Conservation (phyloP, 2,797 vertebrate genomes). For the Sebastes hubbsi region DNA sequence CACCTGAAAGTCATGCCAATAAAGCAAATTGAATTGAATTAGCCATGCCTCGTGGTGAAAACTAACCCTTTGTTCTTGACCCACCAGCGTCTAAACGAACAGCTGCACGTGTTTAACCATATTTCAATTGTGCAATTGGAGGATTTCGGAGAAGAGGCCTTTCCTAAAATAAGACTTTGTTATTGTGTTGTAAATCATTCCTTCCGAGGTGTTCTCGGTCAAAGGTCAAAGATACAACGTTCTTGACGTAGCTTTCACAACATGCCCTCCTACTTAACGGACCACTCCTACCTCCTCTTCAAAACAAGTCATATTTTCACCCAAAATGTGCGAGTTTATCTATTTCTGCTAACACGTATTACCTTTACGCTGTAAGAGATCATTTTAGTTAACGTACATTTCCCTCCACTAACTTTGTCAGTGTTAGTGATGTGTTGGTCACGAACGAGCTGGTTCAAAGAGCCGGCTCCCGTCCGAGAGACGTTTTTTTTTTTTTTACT, state of each 20-base stretch:
- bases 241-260: neutral
- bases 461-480: no score
- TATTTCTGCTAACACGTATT: neutral
- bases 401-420: neutral
- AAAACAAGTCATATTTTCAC: neutral
- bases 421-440: no score
- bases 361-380: no score
- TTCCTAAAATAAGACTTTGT: accelerated
- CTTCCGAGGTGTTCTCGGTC: neutral
- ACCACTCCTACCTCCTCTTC: neutral
- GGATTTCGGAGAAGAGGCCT: neutral
- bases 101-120: neutral
- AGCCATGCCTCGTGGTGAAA: neutral
- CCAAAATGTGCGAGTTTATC: neutral
- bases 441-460: no score
- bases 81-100: no score
- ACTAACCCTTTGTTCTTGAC: neutral
- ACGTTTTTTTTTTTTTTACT: no score
- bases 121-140: neutral
- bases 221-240: neutral
- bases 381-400: neutral
- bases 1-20: no score
- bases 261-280: neutral
- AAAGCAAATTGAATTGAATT: no score
- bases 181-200: accelerated